phyloP scores from a whole-genome alignment of 1,140 invertebrate genomes.

The Lordiphosa clarofinis region DNA sequence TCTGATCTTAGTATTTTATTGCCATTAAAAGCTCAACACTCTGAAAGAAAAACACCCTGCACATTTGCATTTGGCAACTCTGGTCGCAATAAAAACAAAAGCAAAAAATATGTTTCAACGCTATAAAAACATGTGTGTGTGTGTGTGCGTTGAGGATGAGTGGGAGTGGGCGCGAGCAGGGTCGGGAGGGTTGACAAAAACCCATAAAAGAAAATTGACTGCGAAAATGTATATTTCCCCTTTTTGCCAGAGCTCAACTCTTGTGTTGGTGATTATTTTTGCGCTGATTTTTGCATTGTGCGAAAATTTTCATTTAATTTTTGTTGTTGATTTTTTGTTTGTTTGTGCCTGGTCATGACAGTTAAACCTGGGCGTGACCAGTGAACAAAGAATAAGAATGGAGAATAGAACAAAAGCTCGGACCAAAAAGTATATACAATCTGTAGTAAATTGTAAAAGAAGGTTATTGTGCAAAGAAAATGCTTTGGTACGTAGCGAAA shows the following conservation, averaged over 20 bases:
- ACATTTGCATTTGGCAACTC: constrained; percentile 15
- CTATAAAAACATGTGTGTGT: constrained; percentile 42
- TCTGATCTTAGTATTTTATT: too few species aligned
- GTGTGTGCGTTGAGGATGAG: too few species aligned
- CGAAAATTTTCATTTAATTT: constrained; percentile 27
- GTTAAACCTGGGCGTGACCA: not conserved
- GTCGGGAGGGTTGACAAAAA: constrained; percentile 20
- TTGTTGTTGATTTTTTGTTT: constrained; percentile 20
- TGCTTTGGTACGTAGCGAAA: too few species aligned
- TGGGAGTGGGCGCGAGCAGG: not conserved
- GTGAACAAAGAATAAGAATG: too few species aligned
- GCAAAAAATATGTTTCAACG: constrained; percentile 44
- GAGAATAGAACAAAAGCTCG: too few species aligned
- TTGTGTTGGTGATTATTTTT: constrained; percentile 31
- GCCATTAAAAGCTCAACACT: not conserved
- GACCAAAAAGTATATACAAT: too few species aligned
- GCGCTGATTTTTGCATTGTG: constrained; percentile 25
- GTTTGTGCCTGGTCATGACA: constrained; percentile 21
- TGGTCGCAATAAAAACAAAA: constrained; percentile 15
- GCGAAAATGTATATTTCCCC: constrained; percentile 55
- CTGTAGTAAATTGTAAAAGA: too few species aligned
- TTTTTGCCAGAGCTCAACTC: constrained; percentile 11
- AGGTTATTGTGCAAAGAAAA: too few species aligned
- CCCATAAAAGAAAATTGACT: constrained; percentile 73
- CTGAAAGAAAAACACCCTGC: not conserved